Evolutionary conservation across 2,888 invertebrate genomes (phyloP), one percentile per base, ranked within the genome.

Genomic region (Synanthedon formicaeformis): DNA sequence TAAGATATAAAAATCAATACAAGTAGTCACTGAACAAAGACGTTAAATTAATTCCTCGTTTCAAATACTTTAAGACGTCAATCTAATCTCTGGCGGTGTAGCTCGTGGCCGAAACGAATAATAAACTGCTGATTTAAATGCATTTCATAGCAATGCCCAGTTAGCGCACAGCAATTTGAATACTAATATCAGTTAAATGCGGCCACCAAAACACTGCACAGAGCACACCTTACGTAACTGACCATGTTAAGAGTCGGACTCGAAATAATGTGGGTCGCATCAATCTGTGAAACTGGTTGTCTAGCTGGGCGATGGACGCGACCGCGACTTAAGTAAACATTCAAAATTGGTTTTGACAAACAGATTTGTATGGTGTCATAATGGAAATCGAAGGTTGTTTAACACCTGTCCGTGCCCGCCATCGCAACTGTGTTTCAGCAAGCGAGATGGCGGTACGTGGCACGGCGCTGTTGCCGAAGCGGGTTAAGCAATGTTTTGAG

Each of bases 371-470:
- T 67, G 67, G 65, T 74, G 73, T 71, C 73, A 71, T 73, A 77
- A 78, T 73, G 72, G 75, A 78, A 79, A 81, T 80, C 78, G 78
- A 81, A 80, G 83, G 79, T 65, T 65, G 64, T 60, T 65, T 40
- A 14, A 51, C 16, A n/a, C 69, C 66, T 73, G 73, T 67, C 68
- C 65, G 63, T 8, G 34, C 34, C 10, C 66, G 60, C 61, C 65
- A 65, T 73, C 71, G 73, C 70, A 71, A 65, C 65, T 63, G 53
- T 60, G 64, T 72, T 72, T 69, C 71, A 66, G 69, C 65, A 69
- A 70, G 65, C 66, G 63, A 66, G 62, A 18, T n/a, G 40, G 18
- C 27, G 51, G 69, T 69, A 67, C 66, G 67, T 65, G 70, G 62
- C 64, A 62, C 62, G 61, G 57, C 48, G 54, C 51, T 54, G 55